phyloP scores from a whole-genome alignment of 1,140 invertebrate genomes.

The Vanessa atalanta region DNA sequence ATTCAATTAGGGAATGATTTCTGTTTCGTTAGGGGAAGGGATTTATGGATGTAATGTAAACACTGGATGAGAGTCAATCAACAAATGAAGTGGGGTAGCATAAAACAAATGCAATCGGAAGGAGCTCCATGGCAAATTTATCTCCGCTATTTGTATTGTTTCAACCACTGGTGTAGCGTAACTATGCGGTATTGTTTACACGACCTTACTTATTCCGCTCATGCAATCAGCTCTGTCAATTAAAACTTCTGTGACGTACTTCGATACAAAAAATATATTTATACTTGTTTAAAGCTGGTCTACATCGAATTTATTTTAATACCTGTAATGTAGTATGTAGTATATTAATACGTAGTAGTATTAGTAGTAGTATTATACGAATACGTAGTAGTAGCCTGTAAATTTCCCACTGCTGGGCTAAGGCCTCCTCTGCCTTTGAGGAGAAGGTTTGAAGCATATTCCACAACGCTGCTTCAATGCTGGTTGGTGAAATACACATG shows the following conservation, averaged over 20 bases:
- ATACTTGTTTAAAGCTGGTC: neutral
- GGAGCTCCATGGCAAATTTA: slow-evolving; percentile 15
- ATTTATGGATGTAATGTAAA: slow-evolving; percentile 61
- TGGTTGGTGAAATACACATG: too few relatives aligned
- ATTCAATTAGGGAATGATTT: slow-evolving; percentile 75
- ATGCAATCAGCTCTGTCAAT: neutral
- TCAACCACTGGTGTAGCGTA: neutral
- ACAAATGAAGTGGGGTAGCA: slow-evolving; percentile 43
- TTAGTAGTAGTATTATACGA: too few relatives aligned
- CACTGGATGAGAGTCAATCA: slow-evolving; percentile 50
- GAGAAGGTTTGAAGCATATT: too few relatives aligned
- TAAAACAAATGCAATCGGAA: slow-evolving; percentile 17
- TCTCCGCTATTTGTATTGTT: slow-evolving; percentile 23
- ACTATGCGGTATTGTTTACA: neutral
- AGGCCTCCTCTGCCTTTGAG: too few relatives aligned
- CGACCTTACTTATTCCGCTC: neutral
- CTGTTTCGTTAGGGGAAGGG: slow-evolving; percentile 52
- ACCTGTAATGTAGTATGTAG: too few relatives aligned
- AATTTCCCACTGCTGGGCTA: too few relatives aligned
- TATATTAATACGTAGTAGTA: too few relatives aligned
- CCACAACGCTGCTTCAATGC: too few relatives aligned
- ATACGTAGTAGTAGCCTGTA: too few relatives aligned
- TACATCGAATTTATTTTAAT: too few relatives aligned
- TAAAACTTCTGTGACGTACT: neutral
- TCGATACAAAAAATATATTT: neutral